Conservation (phyloP, 2,888 invertebrate genomes). For the Lamellibrachia satsuma region DNA sequence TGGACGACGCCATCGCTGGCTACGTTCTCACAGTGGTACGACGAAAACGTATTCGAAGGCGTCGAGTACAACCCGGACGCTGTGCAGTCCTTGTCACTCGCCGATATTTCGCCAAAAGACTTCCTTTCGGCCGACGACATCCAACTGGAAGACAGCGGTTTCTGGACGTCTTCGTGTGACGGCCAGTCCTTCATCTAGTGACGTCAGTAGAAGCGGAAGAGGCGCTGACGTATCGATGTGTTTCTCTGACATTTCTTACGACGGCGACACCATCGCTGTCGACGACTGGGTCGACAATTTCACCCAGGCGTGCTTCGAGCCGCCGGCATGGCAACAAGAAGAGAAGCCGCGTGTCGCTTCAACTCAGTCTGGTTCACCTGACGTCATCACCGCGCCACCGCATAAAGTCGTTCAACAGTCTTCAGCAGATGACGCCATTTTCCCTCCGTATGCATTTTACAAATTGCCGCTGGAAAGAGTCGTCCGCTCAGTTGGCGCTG, state of each 20-base stretch:
- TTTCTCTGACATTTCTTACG: not conserved
- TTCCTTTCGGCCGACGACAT: slow-evolving; percentile 3
- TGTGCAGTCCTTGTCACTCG: slow-evolving; percentile 4
- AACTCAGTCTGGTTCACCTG: not conserved
- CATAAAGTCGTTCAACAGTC: not conserved
- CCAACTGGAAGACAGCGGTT: not conserved
- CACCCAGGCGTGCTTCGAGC: not conserved
- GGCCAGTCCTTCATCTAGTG: not conserved
- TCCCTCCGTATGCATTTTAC: not conserved
- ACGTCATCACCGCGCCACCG: not conserved
- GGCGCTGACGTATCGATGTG: not conserved
- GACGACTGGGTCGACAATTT: not conserved
- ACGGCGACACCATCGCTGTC: not conserved
- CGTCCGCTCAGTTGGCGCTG: not conserved
- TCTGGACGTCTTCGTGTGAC: not conserved
- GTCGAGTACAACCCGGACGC: slow-evolving; percentile 12
- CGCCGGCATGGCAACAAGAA: not conserved
- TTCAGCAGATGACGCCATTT: not conserved
- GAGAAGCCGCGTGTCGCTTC: not conserved
- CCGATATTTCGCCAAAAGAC: not conserved
- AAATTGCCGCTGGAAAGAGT: not conserved
- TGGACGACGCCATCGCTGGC: not conserved
- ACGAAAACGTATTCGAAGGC: not conserved
- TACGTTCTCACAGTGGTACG: not conserved
- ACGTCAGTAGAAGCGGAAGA: not conserved